Evolutionary conservation across 2,888 invertebrate species (phyloP), one percentile per base, ranked within the genome.

Genomic region (Chrysina gloriosa): DNA sequence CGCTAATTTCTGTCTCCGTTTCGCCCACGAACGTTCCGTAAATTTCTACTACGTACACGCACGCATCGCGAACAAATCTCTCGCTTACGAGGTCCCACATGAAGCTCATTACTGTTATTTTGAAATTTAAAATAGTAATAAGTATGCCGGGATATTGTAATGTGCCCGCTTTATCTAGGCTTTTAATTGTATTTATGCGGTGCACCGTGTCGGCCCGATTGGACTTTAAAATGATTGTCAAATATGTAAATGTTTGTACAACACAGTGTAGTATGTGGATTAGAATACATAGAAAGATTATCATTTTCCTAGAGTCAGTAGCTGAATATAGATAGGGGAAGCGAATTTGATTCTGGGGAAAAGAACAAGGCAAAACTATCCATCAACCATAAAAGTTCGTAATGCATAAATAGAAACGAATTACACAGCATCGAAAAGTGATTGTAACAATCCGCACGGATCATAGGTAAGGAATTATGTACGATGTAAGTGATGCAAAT

Each of bases 41-140:
- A 45, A 45, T 45, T 21, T 45, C 45, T 19, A n/a, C 45, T 7
- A 14, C 45, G 7, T 45, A 45, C 45, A 45, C 9, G 21, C 9
- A 45, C 45, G 9, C 45, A 19, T 31, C 31, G 16, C 9, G 7
- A 2, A 45, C 45, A 21, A 9, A 45, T 45, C 9, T 45, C 45
- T 16, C 45, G 21, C 45, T 45, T 21, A 45, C 21, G 45, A 45
- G 45, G 16, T n/a, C 9, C 45, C 19, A 21, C 21, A 45, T 16
- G 21, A 45, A 45, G 45, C 45, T 45, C 45, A 45, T 45, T 45
- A 45, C 45, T 16, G 45, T 45, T 45, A 45, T 45, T n/a, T 45
- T 45, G 45, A 45, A 45, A 45, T 45, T 45, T 45, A 45, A 45
- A 45, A 45, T 45, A 45, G 45, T 45, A 45, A 45, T 45, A 45